Conservation (phyloP, 2,113 vertebrate genomes). For the Xiphophorus hellerii region DNA sequence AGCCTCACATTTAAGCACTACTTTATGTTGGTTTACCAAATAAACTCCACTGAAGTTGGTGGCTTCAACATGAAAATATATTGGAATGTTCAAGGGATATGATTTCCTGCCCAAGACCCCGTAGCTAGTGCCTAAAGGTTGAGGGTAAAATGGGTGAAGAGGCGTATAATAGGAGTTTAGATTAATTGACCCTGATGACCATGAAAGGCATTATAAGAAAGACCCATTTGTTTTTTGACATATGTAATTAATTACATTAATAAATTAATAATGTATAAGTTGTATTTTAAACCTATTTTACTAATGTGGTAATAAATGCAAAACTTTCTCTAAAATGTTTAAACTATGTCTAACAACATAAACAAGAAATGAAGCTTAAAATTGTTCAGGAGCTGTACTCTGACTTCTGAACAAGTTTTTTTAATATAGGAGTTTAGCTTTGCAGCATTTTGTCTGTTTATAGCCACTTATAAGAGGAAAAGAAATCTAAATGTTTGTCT, state of each 20-base stretch:
- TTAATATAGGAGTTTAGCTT: neutral
- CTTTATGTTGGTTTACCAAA: neutral
- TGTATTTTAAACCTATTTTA: neutral
- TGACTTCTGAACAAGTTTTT: neutral
- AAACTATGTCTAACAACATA: neutral
- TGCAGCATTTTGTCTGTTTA: neutral
- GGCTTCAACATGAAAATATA: neutral
- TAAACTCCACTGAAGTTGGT: neutral
- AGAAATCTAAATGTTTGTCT: neutral
- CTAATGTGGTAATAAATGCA: neutral
- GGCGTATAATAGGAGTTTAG: constrained; percentile 29
- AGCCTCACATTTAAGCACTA: neutral
- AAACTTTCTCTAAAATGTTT: neutral
- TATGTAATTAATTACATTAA: neutral
- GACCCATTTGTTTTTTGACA: constrained; percentile 5
- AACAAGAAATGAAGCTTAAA: neutral
- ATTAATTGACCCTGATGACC: neutral
- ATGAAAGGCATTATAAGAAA: constrained; percentile 1
- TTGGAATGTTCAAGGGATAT: neutral
- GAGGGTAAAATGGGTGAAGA: constrained; percentile 27
- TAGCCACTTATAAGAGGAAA: neutral
- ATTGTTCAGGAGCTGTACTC: neutral
- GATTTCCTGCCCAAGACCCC: neutral
- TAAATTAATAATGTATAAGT: neutral
- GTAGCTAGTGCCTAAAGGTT: neutral